Evolutionary conservation across 2,113 vertebrate species (phyloP).

Genomic region (Dascyllus trimaculatus): DNA sequence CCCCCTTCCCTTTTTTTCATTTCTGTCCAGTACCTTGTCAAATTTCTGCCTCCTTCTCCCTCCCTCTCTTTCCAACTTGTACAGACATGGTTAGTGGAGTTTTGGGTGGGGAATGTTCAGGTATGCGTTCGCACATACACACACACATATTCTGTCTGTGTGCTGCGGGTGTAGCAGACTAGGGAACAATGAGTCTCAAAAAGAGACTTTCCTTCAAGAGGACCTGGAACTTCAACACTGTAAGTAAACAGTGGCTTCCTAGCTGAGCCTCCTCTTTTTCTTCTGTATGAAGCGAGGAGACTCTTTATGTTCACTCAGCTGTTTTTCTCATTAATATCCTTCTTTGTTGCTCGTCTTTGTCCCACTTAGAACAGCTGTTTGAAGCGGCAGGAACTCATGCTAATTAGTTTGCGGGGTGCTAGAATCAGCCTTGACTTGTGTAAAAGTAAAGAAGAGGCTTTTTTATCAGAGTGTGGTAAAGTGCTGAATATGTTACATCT

Average conservation of each 20-base stretch:
- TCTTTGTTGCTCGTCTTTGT: conserved; percentile 52
- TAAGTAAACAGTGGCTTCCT: conserved; percentile 76
- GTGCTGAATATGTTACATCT: conserved; percentile 7
- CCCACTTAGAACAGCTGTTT: conserved; percentile 75
- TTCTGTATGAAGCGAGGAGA: conserved; percentile 32
- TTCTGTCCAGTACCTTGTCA: conserved; percentile 69
- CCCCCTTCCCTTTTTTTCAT: conserved; percentile 20
- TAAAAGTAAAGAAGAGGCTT: conserved; percentile 47
- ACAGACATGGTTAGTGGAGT: conserved; percentile 84
- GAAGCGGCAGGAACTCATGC: conserved; percentile 36
- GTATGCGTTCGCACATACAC: conserved; percentile 74
- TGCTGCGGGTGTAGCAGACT: conserved; percentile 67
- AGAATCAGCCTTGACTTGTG: conserved; percentile 38
- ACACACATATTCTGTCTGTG: conserved; percentile 69
- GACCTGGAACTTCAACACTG: conserved; percentile 76
- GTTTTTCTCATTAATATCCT: conserved; percentile 78
- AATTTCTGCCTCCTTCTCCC: conserved; percentile 60
- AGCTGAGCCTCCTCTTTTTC: conserved; percentile 44
- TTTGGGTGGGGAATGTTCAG: conserved; percentile 84
- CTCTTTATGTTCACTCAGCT: conserved; percentile 80
- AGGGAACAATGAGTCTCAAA: conserved; percentile 84
- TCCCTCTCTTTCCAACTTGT: conserved; percentile 79
- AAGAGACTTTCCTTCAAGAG: conserved; percentile 85
- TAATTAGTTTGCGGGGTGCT: conserved; percentile 56
- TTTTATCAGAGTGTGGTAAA: conserved; percentile 20